Conservation (phyloP, 1,140 invertebrate species). For the Lordiphosa mommai region DNA sequence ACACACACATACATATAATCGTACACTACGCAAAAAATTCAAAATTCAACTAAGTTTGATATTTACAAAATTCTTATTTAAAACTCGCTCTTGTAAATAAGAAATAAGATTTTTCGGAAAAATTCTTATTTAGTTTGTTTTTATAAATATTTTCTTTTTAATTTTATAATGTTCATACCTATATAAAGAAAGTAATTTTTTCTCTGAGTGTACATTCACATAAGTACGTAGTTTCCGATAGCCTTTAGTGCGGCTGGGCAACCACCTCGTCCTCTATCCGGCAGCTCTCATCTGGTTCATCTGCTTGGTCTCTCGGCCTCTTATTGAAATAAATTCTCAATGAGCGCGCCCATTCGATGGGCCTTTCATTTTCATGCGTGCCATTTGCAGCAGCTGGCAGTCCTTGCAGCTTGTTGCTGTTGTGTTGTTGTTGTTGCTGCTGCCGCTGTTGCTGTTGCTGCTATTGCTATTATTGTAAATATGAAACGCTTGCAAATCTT, state of each 20-base stretch:
- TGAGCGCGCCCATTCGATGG: constrained; percentile 75
- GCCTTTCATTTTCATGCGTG: constrained; percentile 76
- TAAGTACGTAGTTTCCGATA: constrained; percentile 52
- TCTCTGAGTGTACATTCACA: no score
- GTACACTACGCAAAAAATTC: no score
- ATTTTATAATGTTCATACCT: no score
- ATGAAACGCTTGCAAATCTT: constrained; percentile 74
- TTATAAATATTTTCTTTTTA: no score
- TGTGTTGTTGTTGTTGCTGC: constrained; percentile 28
- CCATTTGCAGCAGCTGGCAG: constrained; percentile 67
- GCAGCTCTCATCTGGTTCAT: constrained; percentile 20
- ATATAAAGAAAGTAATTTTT: no score
- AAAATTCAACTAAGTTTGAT: no score
- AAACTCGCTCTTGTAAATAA: no score
- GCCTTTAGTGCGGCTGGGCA: constrained; percentile 49
- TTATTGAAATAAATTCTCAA: constrained; percentile 76
- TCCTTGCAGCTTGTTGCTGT: constrained; percentile 71
- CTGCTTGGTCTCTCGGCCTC: constrained; percentile 27
- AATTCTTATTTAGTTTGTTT: no score
- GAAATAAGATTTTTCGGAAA: no score
- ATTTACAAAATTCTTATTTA: no score
- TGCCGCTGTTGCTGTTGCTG: constrained; percentile 22
- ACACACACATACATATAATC: constrained; percentile 32
- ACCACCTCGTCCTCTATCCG: constrained; percentile 9
- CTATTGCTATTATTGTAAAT: constrained; percentile 44